Base-by-base conservation (phyloP, 2,888 invertebrate genomes). In the Bibio marci region DNA sequence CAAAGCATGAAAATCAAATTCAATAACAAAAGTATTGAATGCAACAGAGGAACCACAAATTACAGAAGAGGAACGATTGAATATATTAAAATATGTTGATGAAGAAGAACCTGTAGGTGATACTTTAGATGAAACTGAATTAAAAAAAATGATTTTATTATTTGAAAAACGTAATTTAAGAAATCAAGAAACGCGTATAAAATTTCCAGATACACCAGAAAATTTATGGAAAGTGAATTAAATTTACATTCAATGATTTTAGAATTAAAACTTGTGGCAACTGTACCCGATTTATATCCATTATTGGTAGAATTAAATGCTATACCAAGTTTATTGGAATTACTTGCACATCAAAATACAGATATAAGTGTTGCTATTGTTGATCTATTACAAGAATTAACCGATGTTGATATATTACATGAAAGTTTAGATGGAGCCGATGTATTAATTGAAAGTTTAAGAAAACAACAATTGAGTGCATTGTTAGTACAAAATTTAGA, bases 151-250 rank as follows among this genome's bases (percentile, higher is more conserved):
- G 55, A 76, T 95, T 17, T 66, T 94, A 12, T 73, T 86, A 44
- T 92, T 97, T 66, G 98, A 98, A 55, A 97, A 98, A 58, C 75
- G 87, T 53, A 82, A 86, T 36, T 66, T 92, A 8, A 85, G 78
- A 54, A 98, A 98, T 59, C 83, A 95, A 57, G 97, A 98, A 64
- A 87, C 95, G 83, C 71, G 98, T 46, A 95, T 98, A 12, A 98
- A 99, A 62, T 97, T 91, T 61, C 87, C 94, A 0, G 97, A 95
- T 56, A 79, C 81, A 52, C 90, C 95, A 7, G 91, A 94, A 57
- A 94, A 70, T 98, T 98, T 58, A 94, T 98, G 80, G 82, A 98
- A 50, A 94, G 95, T 42, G 98, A 98, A 65, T 69, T 97, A 30
- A 92, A 94, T 58, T 63, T 94, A 42, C 86, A 91, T 61, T 83